Base-by-base conservation (phyloP, 1,140 invertebrate genomes). In the Panulirus ornatus region DNA sequence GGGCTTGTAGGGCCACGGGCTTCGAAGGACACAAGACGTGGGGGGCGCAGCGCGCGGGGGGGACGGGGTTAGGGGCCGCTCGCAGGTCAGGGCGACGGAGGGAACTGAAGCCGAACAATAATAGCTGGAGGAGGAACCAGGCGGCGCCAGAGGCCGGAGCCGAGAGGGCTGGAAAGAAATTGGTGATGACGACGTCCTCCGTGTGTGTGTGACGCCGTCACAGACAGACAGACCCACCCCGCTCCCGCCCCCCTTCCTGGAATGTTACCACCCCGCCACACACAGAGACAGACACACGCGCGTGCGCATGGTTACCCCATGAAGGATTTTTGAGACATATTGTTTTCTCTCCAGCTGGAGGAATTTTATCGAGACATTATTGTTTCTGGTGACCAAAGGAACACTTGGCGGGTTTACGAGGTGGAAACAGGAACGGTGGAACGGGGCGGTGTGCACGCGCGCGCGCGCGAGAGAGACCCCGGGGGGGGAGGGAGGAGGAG, bases 231-330 rank as follows among this genome's bases (percentile, higher is more conserved):
- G 16, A 22, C 51, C 51, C 51, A 58, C 5, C 16, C 51, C 51
- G 54, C 54, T 19, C 54, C 11, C 54, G 19, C 54, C 11, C 54
- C 14, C 54, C 54, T 19, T 3, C 19, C 54, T 58, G 14, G 22
- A 14, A 22, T 22, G 3, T 5, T 5, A 5, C 54, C 54, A 22
- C 54, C 14, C 11, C 54, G 14, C 11, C 54, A 58, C 54, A 22
- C 54, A 14, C 54, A 47, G 5, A n/a, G 44, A 5, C 44, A 5
- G 44, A 47, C 44, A 47, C 44, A 58, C 54, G 54, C 54, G 14
- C 54, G 11, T 58, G 54, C 58, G 58, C 58, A 66, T 66, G 58
- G n/a, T 66, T 66, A 27, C n/a, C n/a, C 58, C 58, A 27, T 66
- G n/a, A 66, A 66, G n/a, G n/a, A n/a, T 2, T 66, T 66, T 30